Conservation (phyloP, 2,113 vertebrate species). For the Lonchura striata region DNA sequence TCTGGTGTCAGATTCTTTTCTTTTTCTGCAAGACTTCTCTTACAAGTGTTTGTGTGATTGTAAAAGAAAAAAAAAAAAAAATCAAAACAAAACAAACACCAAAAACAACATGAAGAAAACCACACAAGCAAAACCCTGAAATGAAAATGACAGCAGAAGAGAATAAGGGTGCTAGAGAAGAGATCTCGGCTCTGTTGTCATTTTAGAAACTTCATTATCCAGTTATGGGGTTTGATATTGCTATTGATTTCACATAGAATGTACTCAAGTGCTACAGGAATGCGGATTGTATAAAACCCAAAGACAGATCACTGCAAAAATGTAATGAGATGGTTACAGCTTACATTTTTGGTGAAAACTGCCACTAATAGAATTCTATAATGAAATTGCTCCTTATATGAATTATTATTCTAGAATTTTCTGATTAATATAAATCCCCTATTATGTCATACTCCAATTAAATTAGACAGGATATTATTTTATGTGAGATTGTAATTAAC, state of each 20-base stretch:
- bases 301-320: neutral
- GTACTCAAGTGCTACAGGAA: neutral
- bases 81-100: no score
- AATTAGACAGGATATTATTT: conserved; percentile 38
- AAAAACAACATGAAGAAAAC: neutral
- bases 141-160: neutral
- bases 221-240: conserved; percentile 24
- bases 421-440: conserved; percentile 8
- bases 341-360: neutral
- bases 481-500: conserved; percentile 40
- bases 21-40: neutral
- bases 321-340: neutral
- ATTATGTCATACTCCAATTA: conserved; percentile 42
- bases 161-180: neutral
- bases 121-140: neutral
- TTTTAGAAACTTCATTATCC: conserved; percentile 46
- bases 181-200: neutral
- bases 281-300: neutral
- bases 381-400: neutral
- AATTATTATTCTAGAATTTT: conserved; percentile 33
- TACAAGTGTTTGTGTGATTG: neutral
- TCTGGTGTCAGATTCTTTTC: neutral
- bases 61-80: neutral
- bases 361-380: neutral
- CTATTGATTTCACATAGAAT: conserved; percentile 45